Percentiles rank a stretch among this genome's conserved stretches.
These are phyloP conservation scores for Pygocentrus nattereri DNA, from an alignment of 2,797 vertebrate species.

Conservation along the genomic window DNA sequence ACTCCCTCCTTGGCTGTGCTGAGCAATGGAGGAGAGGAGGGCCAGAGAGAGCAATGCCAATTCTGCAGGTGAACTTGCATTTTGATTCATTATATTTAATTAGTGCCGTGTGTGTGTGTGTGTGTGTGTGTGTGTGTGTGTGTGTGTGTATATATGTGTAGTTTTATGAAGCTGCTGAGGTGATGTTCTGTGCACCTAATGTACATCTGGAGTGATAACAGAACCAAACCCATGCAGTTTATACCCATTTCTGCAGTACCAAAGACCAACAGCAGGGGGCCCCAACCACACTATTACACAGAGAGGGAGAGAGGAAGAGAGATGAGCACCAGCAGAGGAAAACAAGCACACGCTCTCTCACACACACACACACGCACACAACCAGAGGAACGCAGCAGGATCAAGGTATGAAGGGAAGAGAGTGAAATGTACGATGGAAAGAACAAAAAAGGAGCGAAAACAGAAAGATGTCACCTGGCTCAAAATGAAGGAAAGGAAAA, in stretches of 20 bases:
- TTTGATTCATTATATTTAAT: neutral
- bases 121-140: conserved; percentile 9
- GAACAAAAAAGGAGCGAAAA: conserved; percentile 43
- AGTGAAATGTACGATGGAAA: conserved; percentile 15
- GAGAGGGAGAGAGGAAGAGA: conserved; percentile 79
- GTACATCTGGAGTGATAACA: conserved; percentile 59
- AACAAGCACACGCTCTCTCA: conserved; percentile 50
- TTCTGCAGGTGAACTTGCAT: too few species aligned
- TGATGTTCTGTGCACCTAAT: conserved; percentile 26
- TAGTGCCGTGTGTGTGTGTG: neutral
- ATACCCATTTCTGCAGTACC: conserved; percentile 86
- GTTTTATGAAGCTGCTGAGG: neutral
- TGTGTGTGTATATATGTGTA: conserved; percentile 10
- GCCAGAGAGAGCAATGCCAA: too few species aligned
- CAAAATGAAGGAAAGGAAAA: conserved; percentile 95
- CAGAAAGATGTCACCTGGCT: conserved; percentile 89
- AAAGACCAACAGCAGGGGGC: conserved; percentile 83
- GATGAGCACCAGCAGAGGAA: conserved; percentile 69
- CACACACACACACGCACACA: conserved; percentile 10
- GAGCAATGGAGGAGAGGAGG: too few species aligned
- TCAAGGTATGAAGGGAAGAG: neutral
- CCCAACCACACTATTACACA: conserved; percentile 84
- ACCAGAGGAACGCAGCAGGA: neutral
- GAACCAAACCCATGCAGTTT: conserved; percentile 86
- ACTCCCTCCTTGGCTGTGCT: too few species aligned